These are phyloP conservation scores for Drosophila parabipectinata DNA, from an alignment of 1,140 invertebrate species.

Conservation along the genomic window DNA sequence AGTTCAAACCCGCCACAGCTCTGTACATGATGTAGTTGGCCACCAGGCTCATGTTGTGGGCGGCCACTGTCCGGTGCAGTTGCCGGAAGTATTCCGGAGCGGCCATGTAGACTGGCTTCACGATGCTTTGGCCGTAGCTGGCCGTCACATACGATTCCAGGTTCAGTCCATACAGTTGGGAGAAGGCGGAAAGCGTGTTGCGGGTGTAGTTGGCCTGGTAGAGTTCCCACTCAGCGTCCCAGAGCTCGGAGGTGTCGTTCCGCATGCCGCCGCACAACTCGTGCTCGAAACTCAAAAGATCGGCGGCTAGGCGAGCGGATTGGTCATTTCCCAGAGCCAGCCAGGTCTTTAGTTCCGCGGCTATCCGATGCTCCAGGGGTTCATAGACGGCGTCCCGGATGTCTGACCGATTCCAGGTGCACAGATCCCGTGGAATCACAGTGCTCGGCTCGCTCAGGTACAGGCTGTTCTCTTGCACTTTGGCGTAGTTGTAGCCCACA, in stretches of 20 bases:
- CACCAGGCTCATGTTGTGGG: slow-evolving; percentile 56
- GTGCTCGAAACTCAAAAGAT: slow-evolving; percentile 69
- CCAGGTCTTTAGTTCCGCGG: slow-evolving; percentile 60
- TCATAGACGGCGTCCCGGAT: slow-evolving; percentile 45
- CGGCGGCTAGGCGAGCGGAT: slow-evolving; percentile 53
- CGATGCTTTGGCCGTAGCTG: slow-evolving; percentile 44
- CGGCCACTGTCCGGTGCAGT: slow-evolving; percentile 53
- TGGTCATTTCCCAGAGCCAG: slow-evolving; percentile 55
- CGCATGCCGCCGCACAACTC: slow-evolving; percentile 66
- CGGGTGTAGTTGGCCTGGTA: slow-evolving; percentile 58
- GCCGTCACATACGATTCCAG: slow-evolving; percentile 50
- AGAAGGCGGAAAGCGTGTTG: slow-evolving; percentile 51
- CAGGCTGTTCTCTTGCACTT: slow-evolving; percentile 92
- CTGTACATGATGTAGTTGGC: slow-evolving; percentile 80
- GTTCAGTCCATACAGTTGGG: slow-evolving; percentile 42
- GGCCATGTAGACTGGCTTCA: slow-evolving; percentile 72
- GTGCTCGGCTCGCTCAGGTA: slow-evolving; percentile 88
- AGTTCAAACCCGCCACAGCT: slow-evolving; percentile 54
- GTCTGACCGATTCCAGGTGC: slow-evolving; percentile 34
- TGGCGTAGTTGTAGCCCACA: slow-evolving; percentile 93
- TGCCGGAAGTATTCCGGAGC: slow-evolving; percentile 63
- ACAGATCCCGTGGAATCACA: slow-evolving; percentile 59
- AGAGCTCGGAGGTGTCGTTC: slow-evolving; percentile 14
- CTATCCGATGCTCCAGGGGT: slow-evolving; percentile 47
- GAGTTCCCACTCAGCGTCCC: slow-evolving; percentile 49